phyloP scores from a whole-genome alignment of 2,888 invertebrate genomes.

The Esperia sulphurella region DNA sequence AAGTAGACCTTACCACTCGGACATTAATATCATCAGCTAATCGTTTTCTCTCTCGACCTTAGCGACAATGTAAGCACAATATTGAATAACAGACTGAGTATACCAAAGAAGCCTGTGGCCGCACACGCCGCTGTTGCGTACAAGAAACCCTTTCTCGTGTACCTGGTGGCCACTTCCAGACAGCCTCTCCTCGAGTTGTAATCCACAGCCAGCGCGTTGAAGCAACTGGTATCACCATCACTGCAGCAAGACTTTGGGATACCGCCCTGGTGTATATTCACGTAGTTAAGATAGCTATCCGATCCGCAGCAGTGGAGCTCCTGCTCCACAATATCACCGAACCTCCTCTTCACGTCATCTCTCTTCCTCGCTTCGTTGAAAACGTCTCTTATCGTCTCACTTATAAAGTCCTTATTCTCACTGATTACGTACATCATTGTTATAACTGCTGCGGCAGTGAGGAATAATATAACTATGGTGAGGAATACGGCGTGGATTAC shows the following conservation, averaged over 20 bases:
- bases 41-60: background rate
- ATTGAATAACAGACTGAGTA: background rate
- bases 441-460: conserved; percentile 26
- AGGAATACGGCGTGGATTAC: conserved; percentile 27
- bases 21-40: background rate
- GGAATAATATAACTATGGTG: conserved; percentile 22
- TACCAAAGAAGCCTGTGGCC: background rate
- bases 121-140: background rate
- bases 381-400: conserved; percentile 38
- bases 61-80: background rate
- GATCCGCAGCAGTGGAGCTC: conserved; percentile 38
- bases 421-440: conserved; percentile 32
- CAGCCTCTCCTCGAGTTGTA: conserved; percentile 9
- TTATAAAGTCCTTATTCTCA: conserved; percentile 37
- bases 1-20: no score
- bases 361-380: conserved; percentile 32
- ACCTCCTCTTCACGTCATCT: conserved; percentile 25
- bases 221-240: background rate
- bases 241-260: conserved; percentile 42
- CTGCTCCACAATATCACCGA: conserved; percentile 32
- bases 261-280: conserved; percentile 12
- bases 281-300: conserved; percentile 28
- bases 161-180: conserved; percentile 10
- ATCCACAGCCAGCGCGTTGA: conserved; percentile 3
- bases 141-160: conserved; percentile 11